Conservation (phyloP, 1,140 invertebrate species). For the Musca vetustissima region DNA sequence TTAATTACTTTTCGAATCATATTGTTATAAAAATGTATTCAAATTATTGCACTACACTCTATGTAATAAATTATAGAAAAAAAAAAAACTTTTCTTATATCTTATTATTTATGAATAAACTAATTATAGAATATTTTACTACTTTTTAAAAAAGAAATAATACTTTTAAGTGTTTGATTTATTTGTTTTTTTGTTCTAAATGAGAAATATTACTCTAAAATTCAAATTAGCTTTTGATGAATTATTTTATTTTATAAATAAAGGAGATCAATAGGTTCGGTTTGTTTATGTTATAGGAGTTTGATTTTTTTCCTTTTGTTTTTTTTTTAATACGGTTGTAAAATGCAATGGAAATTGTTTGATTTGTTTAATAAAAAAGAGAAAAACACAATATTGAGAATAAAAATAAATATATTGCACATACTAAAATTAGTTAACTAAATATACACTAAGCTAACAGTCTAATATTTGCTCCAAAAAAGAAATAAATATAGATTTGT, state of each 20-base stretch:
- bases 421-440: neutral
- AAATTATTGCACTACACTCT: neutral
- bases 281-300: neutral
- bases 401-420: slow-evolving; percentile 11
- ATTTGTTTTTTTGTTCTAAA: too few relatives aligned
- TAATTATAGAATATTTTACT: too few relatives aligned
- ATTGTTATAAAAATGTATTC: neutral
- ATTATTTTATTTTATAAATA: slow-evolving; percentile 19
- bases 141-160: too few relatives aligned
- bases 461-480: neutral
- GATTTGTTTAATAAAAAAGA: neutral
- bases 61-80: too few relatives aligned
- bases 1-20: neutral
- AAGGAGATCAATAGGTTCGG: slow-evolving; percentile 14
- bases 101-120: too few relatives aligned
- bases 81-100: too few relatives aligned
- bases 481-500: neutral
- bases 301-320: too few relatives aligned
- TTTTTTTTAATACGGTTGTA: neutral
- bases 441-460: slow-evolving; percentile 15
- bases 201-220: neutral
- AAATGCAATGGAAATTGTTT: slow-evolving; percentile 2
- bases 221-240: neutral
- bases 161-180: too few relatives aligned
- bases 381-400: neutral